Evolutionary conservation across 2,113 vertebrate species (phyloP).

Genomic region (Nansenia antarctica): DNA sequence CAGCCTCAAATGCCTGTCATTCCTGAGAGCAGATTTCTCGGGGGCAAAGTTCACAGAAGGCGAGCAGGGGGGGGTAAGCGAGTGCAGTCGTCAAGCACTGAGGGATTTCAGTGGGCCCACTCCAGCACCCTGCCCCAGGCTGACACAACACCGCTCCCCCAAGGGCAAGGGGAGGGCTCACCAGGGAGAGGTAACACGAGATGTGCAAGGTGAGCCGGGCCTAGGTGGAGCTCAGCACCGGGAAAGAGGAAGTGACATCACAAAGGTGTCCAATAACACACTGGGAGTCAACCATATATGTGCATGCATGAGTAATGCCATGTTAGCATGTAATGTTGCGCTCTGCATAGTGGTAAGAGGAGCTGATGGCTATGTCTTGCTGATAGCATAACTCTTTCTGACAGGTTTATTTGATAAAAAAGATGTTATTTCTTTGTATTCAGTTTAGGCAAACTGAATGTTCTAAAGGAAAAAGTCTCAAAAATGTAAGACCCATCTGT

Average conservation of each 20-base stretch:
- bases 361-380: too few relatives aligned
- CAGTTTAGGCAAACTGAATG: neutral
- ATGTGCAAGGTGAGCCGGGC: slow-evolving; percentile 59
- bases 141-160: slow-evolving; percentile 44
- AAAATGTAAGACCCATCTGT: neutral
- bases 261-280: slow-evolving; percentile 53
- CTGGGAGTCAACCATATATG: slow-evolving; percentile 17
- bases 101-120: slow-evolving; percentile 27
- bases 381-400: too few relatives aligned
- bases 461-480: neutral
- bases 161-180: slow-evolving; percentile 31
- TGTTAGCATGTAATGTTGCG: neutral
- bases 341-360: neutral
- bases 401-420: neutral
- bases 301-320: neutral
- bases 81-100: slow-evolving; percentile 17
- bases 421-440: neutral
- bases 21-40: slow-evolving; percentile 76
- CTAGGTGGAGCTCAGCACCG: slow-evolving; percentile 51
- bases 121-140: slow-evolving; percentile 32
- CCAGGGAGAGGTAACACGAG: slow-evolving; percentile 56
- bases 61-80: slow-evolving; percentile 54
- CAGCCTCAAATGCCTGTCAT: slow-evolving; percentile 83
- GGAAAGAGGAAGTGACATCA: slow-evolving; percentile 68
- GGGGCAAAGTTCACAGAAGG: slow-evolving; percentile 76